A percentile compares a stretch with the other conserved stretches of the same genome.
Evolutionary conservation across 2,113 vertebrate genomes (phyloP).

Genomic region (Neodontobutis hainanensis): DNA sequence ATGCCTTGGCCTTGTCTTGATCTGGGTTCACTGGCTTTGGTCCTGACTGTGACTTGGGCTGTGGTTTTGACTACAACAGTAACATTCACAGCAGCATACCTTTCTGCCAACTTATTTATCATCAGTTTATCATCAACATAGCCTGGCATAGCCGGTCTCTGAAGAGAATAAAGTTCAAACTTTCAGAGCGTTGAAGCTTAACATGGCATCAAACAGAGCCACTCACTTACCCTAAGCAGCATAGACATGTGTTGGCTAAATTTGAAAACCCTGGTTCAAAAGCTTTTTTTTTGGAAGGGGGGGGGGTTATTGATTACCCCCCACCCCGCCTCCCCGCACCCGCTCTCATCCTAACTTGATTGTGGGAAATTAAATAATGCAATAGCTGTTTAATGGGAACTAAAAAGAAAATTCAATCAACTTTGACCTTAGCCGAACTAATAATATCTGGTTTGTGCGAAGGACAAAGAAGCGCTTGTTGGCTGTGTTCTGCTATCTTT

Average conservation of each 20-base stretch:
- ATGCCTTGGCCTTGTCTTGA: too few species aligned
- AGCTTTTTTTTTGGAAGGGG: conserved; percentile 56
- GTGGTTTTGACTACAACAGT: too few species aligned
- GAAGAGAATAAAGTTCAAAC: conserved; percentile 7
- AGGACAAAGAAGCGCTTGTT: conserved; percentile 75
- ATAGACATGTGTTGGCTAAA: conserved; percentile 66
- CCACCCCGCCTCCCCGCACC: background rate
- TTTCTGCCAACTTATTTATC: too few species aligned
- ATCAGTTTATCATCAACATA: too few species aligned
- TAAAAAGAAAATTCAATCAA: conserved; percentile 84
- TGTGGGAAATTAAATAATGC: conserved; percentile 84
- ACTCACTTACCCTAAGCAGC: conserved; percentile 9
- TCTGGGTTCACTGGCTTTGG: too few species aligned
- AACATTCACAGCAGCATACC: too few species aligned
- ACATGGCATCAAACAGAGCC: conserved; percentile 28
- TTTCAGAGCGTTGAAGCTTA: conserved; percentile 46
- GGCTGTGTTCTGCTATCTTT: conserved; percentile 54
- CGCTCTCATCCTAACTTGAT: conserved; percentile 70
- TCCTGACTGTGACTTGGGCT: too few species aligned
- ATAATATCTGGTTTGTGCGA: conserved; percentile 71
- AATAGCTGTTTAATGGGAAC: conserved; percentile 82
- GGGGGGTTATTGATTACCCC: conserved; percentile 66
- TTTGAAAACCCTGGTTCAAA: conserved; percentile 71
- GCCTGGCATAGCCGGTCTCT: background rate
- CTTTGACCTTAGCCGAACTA: conserved; percentile 80